Evolutionary conservation across 2,888 invertebrate species (phyloP).

Genomic region (Cyclophora albipunctata): DNA sequence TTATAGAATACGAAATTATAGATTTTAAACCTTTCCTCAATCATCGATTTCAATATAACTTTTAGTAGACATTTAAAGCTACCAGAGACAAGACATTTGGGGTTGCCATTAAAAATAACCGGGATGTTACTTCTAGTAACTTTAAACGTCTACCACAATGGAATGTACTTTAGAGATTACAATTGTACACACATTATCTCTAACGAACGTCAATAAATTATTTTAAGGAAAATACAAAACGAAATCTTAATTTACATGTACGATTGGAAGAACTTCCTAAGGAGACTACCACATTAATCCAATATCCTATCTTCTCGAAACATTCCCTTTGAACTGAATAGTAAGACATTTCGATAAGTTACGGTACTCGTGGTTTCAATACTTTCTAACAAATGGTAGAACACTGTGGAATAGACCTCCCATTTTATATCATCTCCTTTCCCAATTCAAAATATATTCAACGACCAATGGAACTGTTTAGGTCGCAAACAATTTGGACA

Average conservation of each 20-base stretch:
- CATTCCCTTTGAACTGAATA: constrained; percentile 35
- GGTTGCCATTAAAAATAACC: background rate
- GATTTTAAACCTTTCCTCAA: constrained; percentile 3
- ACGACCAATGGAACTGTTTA: too few species aligned
- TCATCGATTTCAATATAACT: constrained; percentile 26
- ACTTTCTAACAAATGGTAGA: constrained; percentile 9
- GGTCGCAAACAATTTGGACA: too few species aligned
- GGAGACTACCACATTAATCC: constrained; percentile 50
- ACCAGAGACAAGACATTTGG: constrained; percentile 8
- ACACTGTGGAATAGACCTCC: too few species aligned
- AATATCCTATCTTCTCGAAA: constrained; percentile 30
- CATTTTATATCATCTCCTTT: too few species aligned
- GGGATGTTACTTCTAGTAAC: constrained; percentile 20
- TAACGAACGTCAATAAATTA: constrained; percentile 10
- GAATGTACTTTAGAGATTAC: constrained; percentile 38
- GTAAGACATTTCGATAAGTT: constrained; percentile 35
- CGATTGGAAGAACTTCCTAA: constrained; percentile 55
- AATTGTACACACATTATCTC: constrained; percentile 31
- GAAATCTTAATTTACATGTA: constrained; percentile 47
- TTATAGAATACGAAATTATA: constrained; percentile 32
- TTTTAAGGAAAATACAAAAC: constrained; percentile 29
- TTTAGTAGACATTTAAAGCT: constrained; percentile 33
- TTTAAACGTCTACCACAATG: constrained; percentile 40
- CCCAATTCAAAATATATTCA: too few species aligned
- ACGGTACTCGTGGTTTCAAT: constrained; percentile 45